Conservation (phyloP, 2,113 vertebrate species). For the Spizaetus ornatus region DNA sequence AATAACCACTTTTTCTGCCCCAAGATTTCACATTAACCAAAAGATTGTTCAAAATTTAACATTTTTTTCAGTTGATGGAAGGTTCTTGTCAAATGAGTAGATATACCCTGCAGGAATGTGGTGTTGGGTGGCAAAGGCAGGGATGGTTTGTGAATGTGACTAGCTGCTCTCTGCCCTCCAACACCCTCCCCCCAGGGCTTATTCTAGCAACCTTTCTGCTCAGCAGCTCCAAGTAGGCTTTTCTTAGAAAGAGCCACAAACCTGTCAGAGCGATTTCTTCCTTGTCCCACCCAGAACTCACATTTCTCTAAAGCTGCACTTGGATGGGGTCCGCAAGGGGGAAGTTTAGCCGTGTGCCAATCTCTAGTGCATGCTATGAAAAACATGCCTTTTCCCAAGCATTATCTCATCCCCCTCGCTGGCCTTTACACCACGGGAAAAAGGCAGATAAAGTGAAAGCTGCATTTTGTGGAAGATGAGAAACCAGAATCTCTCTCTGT, state of each 20-base stretch:
- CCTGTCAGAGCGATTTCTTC: neutral
- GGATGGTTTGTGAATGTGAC: rapidly evolving
- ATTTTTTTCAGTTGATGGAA: neutral
- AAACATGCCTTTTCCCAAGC: neutral
- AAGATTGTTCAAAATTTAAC: neutral
- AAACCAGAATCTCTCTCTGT: neutral
- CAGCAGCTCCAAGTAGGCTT: neutral
- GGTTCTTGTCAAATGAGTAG: neutral
- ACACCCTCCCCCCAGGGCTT: neutral
- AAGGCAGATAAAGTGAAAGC: neutral
- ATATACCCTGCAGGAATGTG: rapidly evolving
- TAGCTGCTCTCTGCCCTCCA: neutral
- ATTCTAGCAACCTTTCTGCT: neutral
- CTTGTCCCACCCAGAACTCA: neutral
- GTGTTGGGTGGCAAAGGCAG: neutral
- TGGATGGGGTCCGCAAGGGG: neutral
- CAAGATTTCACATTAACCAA: neutral
- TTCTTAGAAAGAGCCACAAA: neutral
- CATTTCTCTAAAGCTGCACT: neutral
- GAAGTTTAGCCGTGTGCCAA: neutral
- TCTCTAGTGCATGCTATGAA: neutral
- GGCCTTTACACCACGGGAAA: neutral
- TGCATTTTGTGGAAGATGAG: neutral
- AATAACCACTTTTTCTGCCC: neutral
- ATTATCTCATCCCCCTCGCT: neutral